These are phyloP conservation scores for Sanderia malayensis DNA, from an alignment of 30 jellyfish, hydroid and myxozoan genomes.

Conservation along the genomic window DNA sequence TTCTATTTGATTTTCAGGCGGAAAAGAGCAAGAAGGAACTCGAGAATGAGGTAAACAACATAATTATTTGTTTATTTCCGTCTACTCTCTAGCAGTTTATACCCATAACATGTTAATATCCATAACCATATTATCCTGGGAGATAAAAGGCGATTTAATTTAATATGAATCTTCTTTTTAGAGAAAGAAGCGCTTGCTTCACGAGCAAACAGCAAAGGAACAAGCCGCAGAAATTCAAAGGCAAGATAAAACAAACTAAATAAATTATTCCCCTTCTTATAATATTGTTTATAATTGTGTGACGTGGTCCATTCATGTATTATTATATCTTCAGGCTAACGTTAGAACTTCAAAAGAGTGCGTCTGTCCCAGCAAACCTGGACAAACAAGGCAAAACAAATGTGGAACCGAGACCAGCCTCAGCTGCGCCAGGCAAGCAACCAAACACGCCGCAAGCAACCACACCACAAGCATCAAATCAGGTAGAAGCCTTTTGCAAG, in stretches of 20 bases:
- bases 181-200: slow-evolving; percentile 47
- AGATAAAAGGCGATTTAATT: too few species aligned
- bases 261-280: too few species aligned
- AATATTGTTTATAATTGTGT: too few species aligned
- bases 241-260: not conserved
- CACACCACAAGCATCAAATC: not conserved
- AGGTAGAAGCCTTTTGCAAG: too few species aligned
- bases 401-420: not conserved
- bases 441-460: not conserved
- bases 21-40: slow-evolving; percentile 49
- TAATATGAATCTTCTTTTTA: slow-evolving; percentile 1
- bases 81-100: too few species aligned
- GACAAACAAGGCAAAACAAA: not conserved
- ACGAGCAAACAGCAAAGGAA: slow-evolving; percentile 43
- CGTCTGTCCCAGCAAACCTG: not conserved
- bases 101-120: too few species aligned
- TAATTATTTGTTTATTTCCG: too few species aligned
- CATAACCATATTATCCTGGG: too few species aligned
- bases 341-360: not conserved
- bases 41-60: slow-evolving; percentile 50
- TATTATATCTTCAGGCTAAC: not conserved
- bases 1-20: slow-evolving; percentile 31
- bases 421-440: not conserved
- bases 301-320: too few species aligned
- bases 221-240: slow-evolving; percentile 56